These are phyloP conservation scores for Acronicta alni DNA, from an alignment of 2,888 invertebrate species.

Conservation along the genomic window DNA sequence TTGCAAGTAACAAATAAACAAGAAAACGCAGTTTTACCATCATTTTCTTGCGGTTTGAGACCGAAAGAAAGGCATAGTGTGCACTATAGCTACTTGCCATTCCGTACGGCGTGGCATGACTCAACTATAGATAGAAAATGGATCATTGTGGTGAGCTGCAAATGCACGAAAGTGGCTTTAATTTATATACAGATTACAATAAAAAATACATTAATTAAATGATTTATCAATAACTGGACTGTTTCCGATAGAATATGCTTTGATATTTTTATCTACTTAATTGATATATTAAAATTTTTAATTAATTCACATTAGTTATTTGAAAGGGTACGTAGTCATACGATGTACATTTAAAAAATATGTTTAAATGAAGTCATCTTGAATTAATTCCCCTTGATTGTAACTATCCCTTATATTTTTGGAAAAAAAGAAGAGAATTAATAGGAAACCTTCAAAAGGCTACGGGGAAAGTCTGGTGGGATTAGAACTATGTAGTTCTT, in stretches of 20 bases:
- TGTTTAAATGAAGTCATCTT: too few relatives aligned
- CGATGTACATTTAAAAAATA: too few relatives aligned
- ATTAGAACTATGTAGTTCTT: too few relatives aligned
- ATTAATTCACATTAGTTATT: slow-evolving; percentile 25
- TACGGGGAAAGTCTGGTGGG: too few relatives aligned
- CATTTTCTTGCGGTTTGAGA: not conserved
- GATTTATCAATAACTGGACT: slow-evolving; percentile 8
- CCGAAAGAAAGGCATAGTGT: slow-evolving; percentile 13
- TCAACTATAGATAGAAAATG: slow-evolving; percentile 36
- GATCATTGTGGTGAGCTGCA: slow-evolving; percentile 30
- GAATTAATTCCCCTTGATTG: too few relatives aligned
- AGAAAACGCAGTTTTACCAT: not conserved
- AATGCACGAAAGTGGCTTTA: slow-evolving; percentile 14
- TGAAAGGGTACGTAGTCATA: not conserved
- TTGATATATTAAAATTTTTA: slow-evolving; percentile 20
- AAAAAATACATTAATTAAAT: slow-evolving; percentile 13
- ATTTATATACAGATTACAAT: slow-evolving; percentile 20
- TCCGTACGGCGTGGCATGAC: slow-evolving; percentile 23
- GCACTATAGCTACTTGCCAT: slow-evolving; percentile 12
- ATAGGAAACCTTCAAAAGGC: too few relatives aligned
- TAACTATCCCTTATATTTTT: too few relatives aligned
- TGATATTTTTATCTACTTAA: not conserved
- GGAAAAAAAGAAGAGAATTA: too few relatives aligned
- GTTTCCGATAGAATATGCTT: slow-evolving; percentile 6
- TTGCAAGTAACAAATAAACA: not conserved